Percentiles rank a stretch among this genome's conserved stretches.
phyloP scores from a whole-genome alignment of 2,113 vertebrate species.

The Oryzias woworae region DNA sequence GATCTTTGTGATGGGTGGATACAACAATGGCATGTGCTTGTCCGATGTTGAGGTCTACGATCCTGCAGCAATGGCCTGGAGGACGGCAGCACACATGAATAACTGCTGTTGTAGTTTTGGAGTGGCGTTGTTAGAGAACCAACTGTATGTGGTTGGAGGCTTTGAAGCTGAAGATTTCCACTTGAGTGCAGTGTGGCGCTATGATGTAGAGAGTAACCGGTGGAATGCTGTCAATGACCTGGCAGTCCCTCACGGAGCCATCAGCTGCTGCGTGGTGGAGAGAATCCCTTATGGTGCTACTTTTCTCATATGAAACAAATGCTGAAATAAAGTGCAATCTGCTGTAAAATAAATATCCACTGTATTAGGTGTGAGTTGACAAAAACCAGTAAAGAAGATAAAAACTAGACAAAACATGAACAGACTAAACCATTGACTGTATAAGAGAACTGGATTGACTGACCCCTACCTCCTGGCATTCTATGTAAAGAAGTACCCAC shows the following conservation, averaged over 20 bases:
- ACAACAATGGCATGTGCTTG: no score
- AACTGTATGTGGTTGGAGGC: conserved; percentile 13
- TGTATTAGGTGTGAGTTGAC: background rate
- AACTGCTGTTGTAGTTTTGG: background rate
- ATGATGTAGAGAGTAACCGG: background rate
- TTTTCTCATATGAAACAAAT: background rate
- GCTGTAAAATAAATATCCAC: conserved; percentile 1
- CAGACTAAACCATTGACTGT: no score
- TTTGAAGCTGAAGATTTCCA: rapidly evolving
- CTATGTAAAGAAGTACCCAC: no score
- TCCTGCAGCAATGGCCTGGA: background rate
- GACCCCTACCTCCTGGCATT: no score
- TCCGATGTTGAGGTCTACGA: background rate
- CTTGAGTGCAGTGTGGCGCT: conserved; percentile 4
- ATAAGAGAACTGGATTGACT: background rate
- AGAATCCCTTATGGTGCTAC: background rate
- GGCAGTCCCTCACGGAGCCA: background rate
- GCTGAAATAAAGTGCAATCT: no score
- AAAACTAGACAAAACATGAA: no score
- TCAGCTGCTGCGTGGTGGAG: conserved; percentile 11
- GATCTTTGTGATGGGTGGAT: background rate
- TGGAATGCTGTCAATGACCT: background rate
- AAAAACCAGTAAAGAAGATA: background rate
- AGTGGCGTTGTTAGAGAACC: conserved; percentile 6
- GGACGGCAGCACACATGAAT: background rate